These are phyloP conservation scores for Erethizon dorsatum DNA, from an alignment of 2,797 vertebrate species.

Conservation along the genomic window DNA sequence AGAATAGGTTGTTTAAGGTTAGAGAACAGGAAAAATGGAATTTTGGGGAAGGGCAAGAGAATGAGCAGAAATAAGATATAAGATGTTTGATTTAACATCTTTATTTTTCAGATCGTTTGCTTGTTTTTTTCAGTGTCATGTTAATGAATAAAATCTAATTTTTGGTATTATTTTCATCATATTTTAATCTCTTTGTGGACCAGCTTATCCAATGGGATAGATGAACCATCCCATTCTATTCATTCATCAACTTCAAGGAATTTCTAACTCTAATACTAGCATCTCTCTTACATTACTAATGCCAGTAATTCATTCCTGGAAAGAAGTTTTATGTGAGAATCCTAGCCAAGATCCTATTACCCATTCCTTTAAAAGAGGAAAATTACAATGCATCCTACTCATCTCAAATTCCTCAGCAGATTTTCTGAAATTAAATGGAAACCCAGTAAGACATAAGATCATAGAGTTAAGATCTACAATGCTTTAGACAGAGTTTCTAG, in stretches of 20 bases:
- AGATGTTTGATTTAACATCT: not conserved
- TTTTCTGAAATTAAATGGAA: not conserved
- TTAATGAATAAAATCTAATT: not conserved
- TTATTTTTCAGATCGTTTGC: not conserved
- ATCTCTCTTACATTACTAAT: not conserved
- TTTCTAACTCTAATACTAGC: not conserved
- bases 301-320: not conserved
- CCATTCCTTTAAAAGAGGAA: conserved; percentile 29
- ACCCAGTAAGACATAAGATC: not conserved
- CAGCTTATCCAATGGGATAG: not conserved
- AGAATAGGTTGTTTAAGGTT: not conserved
- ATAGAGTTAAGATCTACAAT: not conserved
- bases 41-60: not conserved
- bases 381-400: not conserved
- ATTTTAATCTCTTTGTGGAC: not conserved
- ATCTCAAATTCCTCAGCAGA: not conserved
- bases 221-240: not conserved
- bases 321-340: not conserved
- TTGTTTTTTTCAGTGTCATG: not conserved
- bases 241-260: not conserved
- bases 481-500: not conserved
- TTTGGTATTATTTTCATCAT: not conserved
- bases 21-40: not conserved
- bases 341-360: not conserved
- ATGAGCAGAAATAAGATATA: not conserved